phyloP scores from a whole-genome alignment of 2,888 invertebrate species.

The Cheiracanthium punctorium region DNA sequence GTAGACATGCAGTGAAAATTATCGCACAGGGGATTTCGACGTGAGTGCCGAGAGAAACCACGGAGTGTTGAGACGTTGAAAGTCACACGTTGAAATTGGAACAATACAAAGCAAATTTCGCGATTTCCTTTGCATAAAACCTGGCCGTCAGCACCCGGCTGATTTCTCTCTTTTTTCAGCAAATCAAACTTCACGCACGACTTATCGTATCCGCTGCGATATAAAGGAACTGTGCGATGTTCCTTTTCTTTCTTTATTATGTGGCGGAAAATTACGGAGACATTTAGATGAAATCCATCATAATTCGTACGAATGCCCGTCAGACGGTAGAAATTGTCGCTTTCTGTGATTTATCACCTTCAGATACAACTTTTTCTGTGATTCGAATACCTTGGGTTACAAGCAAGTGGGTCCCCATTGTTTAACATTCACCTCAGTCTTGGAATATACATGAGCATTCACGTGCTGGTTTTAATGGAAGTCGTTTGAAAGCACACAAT shows the following conservation, averaged over 20 bases:
- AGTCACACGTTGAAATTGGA: background rate
- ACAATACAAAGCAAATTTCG: background rate
- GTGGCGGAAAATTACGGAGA: conserved; percentile 48
- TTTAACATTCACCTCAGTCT: background rate
- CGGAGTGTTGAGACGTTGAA: background rate
- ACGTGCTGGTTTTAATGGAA: no score
- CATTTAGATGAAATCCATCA: conserved; percentile 37
- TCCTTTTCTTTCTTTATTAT: conserved; percentile 37
- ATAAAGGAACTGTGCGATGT: background rate
- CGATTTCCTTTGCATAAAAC: conserved; percentile 3
- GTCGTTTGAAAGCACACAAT: no score
- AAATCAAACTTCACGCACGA: background rate
- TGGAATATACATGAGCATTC: background rate
- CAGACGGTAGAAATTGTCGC: conserved; percentile 12
- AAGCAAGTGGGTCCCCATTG: background rate
- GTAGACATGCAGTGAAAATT: no score
- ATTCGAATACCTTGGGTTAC: background rate
- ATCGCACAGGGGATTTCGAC: no score
- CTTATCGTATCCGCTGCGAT: conserved; percentile 5
- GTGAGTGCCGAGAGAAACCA: background rate
- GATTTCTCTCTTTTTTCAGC: background rate
- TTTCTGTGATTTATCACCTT: background rate
- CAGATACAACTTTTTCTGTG: background rate
- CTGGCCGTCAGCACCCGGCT: background rate
- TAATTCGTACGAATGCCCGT: background rate